Evolutionary conservation across 2,888 invertebrate genomes (phyloP), one percentile per base, ranked within the genome.

Genomic region (Spilarctia lutea): DNA sequence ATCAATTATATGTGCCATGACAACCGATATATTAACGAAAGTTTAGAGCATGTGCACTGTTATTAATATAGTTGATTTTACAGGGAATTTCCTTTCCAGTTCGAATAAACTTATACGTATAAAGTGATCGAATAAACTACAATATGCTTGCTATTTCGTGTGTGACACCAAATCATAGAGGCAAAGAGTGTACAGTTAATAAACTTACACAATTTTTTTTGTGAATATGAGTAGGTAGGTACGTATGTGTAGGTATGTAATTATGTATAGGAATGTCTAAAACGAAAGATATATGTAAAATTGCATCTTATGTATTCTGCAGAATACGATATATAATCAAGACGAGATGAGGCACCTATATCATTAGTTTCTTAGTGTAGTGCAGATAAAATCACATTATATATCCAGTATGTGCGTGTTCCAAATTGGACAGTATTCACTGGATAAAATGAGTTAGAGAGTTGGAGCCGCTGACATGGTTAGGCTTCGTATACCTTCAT

Each of bases 381-480:
- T 84, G 81, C 79, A 84, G 83, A 80, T 81, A 80, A 84, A 85
- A 86, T 85, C 81, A 79, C 81, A 85, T 83, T 84, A 83, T 81
- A 79, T 81, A 76, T 77, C 78, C 80, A 72, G 83, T 85, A 81
- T 82, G 83, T 85, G 83, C 78, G 81, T 83, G 85, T 82, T 85
- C 85, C 89, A 90, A 92, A 93, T 91, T 93, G 92, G 88, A 90
- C 88, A 87, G 89, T 89, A 92, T 92, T 92, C 91, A 92, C 84
- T 87, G 87, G 85, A 88, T 88, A 91, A 92, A 93, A 86, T 86
- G 88, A 92, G 92, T 91, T 91, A 90, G 81, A 79, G 88, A 88
- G 86, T 87, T 86, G 83, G 79, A 80, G 73, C 79, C 77, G 81
- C 81, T 83, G 80, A 81, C 81, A 74, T 73, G 75, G 35, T 78